These are phyloP conservation scores for Chelidonichthys spinosus DNA, from an alignment of 2,797 vertebrate genomes.

Conservation along the genomic window DNA sequence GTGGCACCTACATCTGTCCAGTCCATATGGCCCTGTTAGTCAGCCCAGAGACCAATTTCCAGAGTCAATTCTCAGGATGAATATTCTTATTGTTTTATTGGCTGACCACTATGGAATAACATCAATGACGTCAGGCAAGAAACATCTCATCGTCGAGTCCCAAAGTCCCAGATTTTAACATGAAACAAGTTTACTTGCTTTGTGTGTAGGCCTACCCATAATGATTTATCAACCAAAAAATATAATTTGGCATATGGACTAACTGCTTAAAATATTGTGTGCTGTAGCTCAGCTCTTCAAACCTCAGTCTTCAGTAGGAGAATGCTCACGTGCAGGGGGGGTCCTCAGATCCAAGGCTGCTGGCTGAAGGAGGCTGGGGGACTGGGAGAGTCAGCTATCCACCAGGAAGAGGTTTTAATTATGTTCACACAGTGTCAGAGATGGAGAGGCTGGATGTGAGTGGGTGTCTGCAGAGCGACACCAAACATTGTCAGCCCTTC, in stretches of 20 bases:
- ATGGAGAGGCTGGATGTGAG: slow-evolving; percentile 41
- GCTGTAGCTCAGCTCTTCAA: background rate
- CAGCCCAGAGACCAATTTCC: slow-evolving; percentile 30
- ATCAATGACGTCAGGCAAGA: background rate
- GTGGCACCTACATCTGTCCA: slow-evolving; percentile 55
- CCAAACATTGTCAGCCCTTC: slow-evolving; percentile 34
- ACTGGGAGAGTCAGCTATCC: slow-evolving; percentile 7
- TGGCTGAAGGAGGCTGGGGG: slow-evolving; percentile 24
- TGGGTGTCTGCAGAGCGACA: slow-evolving; percentile 36
- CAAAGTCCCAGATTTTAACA: background rate
- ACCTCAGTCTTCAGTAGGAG: background rate
- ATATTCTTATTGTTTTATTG: slow-evolving; percentile 3
- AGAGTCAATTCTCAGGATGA: slow-evolving; percentile 24
- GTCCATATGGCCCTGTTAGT: slow-evolving; percentile 49
- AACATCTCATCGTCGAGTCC: background rate
- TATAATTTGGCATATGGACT: background rate
- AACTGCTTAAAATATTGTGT: background rate
- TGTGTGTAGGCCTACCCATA: background rate
- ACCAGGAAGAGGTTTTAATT: slow-evolving; percentile 43
- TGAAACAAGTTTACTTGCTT: background rate
- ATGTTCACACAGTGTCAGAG: slow-evolving; percentile 36
- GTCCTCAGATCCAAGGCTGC: slow-evolving; percentile 22
- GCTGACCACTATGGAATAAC: background rate
- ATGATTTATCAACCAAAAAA: slow-evolving; percentile 1
- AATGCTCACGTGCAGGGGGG: slow-evolving; percentile 8